phyloP scores from a whole-genome alignment of 1,140 invertebrate genomes.

The Drosophila sp. region DNA sequence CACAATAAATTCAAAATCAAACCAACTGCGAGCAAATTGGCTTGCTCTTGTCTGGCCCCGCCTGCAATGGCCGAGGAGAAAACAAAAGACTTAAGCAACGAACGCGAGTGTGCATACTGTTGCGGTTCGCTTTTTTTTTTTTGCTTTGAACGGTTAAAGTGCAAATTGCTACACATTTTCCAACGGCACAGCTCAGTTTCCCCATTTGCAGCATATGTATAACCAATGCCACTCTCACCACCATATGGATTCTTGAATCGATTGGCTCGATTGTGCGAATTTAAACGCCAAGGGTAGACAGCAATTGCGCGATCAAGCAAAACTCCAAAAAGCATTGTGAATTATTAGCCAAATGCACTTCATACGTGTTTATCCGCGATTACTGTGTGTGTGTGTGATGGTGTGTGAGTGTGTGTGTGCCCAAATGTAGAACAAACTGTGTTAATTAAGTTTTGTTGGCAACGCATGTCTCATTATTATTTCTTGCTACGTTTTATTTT shows the following conservation, averaged over 20 bases:
- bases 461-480: constrained; percentile 37
- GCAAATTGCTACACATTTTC: constrained; percentile 66
- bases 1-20: constrained; percentile 38
- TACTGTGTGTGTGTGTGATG: constrained; percentile 23
- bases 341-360: constrained; percentile 50
- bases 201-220: constrained; percentile 11
- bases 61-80: constrained; percentile 18
- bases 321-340: constrained; percentile 27
- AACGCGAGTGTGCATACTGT: constrained; percentile 42
- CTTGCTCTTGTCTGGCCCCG: constrained; percentile 18
- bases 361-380: neutral
- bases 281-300: constrained; percentile 59
- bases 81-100: constrained; percentile 80
- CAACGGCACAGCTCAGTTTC: constrained; percentile 31
- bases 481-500: constrained; percentile 29
- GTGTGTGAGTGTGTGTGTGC: constrained; percentile 42
- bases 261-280: constrained; percentile 34
- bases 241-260: constrained; percentile 15
- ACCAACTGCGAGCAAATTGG: constrained; percentile 53
- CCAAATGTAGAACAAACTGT: constrained; percentile 69
- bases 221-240: constrained; percentile 54
- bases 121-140: constrained; percentile 33
- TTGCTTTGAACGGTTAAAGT: constrained; percentile 60
- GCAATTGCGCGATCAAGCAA: constrained; percentile 26
- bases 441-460: constrained; percentile 62